phyloP scores from a whole-genome alignment of 2,113 vertebrate species.

The Pygoscelis adeliae region DNA sequence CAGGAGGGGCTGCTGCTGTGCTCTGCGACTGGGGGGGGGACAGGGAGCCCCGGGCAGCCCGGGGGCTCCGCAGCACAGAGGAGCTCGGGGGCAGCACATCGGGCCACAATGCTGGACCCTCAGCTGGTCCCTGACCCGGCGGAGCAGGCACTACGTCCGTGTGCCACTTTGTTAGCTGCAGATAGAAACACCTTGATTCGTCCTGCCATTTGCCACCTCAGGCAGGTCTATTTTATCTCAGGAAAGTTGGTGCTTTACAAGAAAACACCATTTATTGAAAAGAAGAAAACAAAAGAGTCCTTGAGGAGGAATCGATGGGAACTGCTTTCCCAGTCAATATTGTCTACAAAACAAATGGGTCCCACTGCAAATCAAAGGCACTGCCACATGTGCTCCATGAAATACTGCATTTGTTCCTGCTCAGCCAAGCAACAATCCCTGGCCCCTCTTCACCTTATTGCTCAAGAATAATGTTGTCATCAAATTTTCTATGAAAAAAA shows the following conservation, averaged over 20 bases:
- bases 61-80: neutral
- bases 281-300: neutral
- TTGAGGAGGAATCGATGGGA: neutral
- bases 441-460: neutral
- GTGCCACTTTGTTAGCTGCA: neutral
- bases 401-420: neutral
- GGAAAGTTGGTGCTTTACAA: neutral
- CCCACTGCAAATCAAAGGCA: neutral
- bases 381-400: neutral
- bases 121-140: neutral
- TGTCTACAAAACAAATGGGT: neutral
- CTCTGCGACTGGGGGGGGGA: neutral
- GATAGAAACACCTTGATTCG: neutral
- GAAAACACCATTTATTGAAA: neutral
- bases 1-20: neutral
- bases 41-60: neutral
- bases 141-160: accelerated
- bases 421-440: neutral
- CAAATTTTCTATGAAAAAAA: neutral
- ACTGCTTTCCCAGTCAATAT: neutral
- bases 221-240: neutral
- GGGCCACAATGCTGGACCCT: neutral
- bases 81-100: neutral
- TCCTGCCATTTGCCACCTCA: neutral
- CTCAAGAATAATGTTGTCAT: neutral